Evolutionary conservation across 1,140 invertebrate genomes (phyloP).

Genomic region (Apis mellifera): DNA sequence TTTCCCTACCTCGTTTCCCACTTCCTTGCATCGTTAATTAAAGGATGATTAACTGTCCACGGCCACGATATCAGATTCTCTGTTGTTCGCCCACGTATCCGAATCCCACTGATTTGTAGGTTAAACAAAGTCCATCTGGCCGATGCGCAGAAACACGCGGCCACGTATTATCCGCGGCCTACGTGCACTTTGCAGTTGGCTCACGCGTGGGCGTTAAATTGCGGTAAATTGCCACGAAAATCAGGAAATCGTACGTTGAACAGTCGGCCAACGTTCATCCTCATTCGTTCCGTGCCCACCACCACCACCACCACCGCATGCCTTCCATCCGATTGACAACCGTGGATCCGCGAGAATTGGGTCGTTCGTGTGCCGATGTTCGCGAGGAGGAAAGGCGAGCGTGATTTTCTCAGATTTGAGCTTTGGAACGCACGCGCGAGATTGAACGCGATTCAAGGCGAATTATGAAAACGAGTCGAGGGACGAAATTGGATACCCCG

Average conservation of each 20-base stretch:
- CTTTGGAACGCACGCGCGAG: too few relatives aligned
- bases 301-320: too few relatives aligned
- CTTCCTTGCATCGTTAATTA: constrained; percentile 35
- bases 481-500: background rate
- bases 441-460: too few relatives aligned
- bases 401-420: too few relatives aligned
- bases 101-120: constrained; percentile 50
- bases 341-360: constrained; percentile 28
- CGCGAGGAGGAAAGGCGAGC: too few relatives aligned
- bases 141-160: constrained; percentile 48
- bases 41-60: constrained; percentile 21
- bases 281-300: background rate
- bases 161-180: constrained; percentile 54
- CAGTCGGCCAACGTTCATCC: background rate
- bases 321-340: constrained; percentile 34
- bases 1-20: constrained; percentile 2
- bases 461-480: background rate
- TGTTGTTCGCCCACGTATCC: constrained; percentile 40
- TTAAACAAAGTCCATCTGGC: constrained; percentile 50
- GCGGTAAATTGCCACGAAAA: constrained; percentile 66
- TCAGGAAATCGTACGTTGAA: constrained; percentile 62
- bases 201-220: constrained; percentile 60
- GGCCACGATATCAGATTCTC: constrained; percentile 25
- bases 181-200: constrained; percentile 61
- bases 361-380: background rate